Evolutionary conservation across 2,113 vertebrate species (phyloP), one percentile per base, ranked within the genome.

Genomic region (Nesoenas mayeri): DNA sequence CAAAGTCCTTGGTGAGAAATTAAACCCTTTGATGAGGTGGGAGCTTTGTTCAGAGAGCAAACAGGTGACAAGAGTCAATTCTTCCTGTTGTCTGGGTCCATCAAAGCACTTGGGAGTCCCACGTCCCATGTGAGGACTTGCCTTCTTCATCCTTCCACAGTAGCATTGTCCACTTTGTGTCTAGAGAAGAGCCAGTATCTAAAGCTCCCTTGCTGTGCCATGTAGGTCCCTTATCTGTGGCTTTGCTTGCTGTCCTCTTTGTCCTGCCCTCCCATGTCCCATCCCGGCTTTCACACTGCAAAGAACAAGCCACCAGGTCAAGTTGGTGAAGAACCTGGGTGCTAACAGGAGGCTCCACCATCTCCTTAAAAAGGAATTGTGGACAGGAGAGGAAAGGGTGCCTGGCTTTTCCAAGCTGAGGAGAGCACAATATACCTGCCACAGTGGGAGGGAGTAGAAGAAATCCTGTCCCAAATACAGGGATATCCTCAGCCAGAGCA

Each of bases 51-150:
- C 53, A 91, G 40, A 40, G 70, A 53, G 48, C 17, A 67, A 22
- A 34, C 42, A 26, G 16, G 15, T 51, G 24, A 80, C 54, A 90
- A 48, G 26, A 60, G 19, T 42, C 50, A 64, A 44, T 19, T 85
- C 28, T 81, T 92, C 34, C 12, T 85, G 6, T 77, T 83, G 5
- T 40, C 44, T 53, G 58, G 54, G 36, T 72, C 74, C 54, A 14
- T 53, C 40, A 54, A 54, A 89, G 21, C 16, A 40, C 25, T 13
- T 2, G 1, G 11, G 54, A 84, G 16, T 40, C 36, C 67, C 78
- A 86, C 15, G 38, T 72, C 62, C 64, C 36, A 32, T 0, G 1
- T 6, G 11, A 0, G 2, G 38, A 2, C 47, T 77, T 78, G 10
- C 31, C 40, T 77, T 88, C 85, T 84, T 70, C 70, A 78, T 34